Evolutionary conservation across 2,797 vertebrate genomes (phyloP).

Genomic region (Macrochelys suwanniensis): DNA sequence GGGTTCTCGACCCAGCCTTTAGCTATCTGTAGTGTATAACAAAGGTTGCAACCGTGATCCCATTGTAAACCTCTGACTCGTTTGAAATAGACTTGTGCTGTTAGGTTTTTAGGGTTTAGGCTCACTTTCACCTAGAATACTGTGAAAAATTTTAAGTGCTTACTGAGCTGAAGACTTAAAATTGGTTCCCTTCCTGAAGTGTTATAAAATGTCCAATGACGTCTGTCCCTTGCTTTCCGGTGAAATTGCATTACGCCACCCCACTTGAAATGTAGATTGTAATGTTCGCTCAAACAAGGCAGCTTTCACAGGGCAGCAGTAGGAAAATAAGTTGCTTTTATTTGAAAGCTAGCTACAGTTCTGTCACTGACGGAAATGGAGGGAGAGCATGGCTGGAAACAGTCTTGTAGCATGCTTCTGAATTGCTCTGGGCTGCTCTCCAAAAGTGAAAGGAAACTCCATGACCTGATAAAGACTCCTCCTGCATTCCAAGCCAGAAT

Average conservation of each 20-base stretch:
- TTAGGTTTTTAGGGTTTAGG: background rate
- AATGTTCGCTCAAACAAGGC: background rate
- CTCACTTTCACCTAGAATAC: background rate
- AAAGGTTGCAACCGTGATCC: background rate
- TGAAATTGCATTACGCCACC: background rate
- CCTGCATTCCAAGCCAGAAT: background rate
- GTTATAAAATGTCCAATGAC: background rate
- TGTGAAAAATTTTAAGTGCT: background rate
- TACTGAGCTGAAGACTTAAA: background rate
- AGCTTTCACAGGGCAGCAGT: background rate
- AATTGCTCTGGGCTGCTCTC: background rate
- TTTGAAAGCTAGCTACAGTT: fast-evolving
- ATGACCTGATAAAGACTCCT: background rate
- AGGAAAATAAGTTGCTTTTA: fast-evolving
- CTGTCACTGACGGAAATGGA: fast-evolving
- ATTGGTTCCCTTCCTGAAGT: background rate
- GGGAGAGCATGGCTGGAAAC: background rate
- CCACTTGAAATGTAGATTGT: background rate
- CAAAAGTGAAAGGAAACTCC: background rate
- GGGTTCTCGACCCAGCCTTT: background rate
- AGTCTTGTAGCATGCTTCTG: background rate
- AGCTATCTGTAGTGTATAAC: background rate
- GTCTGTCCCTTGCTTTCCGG: background rate
- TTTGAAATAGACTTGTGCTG: background rate
- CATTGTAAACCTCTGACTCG: background rate